These are phyloP conservation scores for Falco punctatus DNA, from an alignment of 2,113 vertebrate species.

Conservation along the genomic window DNA sequence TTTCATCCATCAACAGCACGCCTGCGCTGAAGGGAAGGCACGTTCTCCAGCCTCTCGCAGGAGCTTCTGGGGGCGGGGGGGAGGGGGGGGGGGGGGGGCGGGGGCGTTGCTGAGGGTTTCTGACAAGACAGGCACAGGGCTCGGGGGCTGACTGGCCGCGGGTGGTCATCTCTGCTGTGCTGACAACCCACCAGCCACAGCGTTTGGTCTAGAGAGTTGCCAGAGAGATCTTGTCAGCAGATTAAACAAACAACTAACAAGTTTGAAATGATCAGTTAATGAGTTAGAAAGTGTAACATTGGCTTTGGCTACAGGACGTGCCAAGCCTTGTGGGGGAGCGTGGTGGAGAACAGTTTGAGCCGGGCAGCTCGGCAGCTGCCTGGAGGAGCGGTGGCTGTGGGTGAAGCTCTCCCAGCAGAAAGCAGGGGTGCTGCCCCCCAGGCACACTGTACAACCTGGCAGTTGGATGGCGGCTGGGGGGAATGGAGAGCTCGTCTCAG, in stretches of 20 bases:
- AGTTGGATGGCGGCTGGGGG: fast-evolving
- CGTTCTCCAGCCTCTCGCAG: background rate
- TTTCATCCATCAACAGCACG: background rate
- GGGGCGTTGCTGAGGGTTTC: background rate
- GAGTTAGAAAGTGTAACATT: no score
- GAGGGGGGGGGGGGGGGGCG: no score
- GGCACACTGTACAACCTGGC: fast-evolving
- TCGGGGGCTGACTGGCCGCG: fast-evolving
- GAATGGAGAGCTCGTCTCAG: fast-evolving
- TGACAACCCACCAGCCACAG: fast-evolving
- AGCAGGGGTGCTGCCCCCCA: fast-evolving
- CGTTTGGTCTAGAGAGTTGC: background rate
- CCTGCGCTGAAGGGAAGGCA: background rate
- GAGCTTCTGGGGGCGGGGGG: fast-evolving
- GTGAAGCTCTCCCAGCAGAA: background rate
- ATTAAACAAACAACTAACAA: fast-evolving
- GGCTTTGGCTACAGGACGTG: background rate
- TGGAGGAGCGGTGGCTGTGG: background rate
- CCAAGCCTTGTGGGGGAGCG: fast-evolving
- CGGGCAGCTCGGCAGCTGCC: background rate
- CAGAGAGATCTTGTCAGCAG: background rate
- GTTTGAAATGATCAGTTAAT: background rate
- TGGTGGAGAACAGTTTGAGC: fast-evolving
- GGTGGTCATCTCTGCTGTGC: background rate
- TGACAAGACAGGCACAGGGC: fast-evolving